These are phyloP conservation scores for Coccyzus lansbergi DNA, from an alignment of 2,797 vertebrate species.

Conservation along the genomic window DNA sequence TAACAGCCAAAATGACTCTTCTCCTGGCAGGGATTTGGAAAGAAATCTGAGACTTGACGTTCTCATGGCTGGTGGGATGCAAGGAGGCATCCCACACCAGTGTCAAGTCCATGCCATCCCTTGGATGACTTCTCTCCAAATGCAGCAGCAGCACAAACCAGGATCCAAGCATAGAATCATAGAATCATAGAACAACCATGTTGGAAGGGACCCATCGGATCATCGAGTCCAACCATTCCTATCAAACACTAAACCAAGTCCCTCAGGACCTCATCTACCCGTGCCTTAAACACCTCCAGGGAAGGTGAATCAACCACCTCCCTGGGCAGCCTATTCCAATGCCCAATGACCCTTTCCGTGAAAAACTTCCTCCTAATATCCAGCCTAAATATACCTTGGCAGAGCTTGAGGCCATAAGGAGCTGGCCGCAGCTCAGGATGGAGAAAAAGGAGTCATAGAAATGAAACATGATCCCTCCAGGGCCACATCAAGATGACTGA, in stretches of 20 bases:
- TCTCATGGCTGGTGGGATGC: not conserved
- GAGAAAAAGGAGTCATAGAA: not conserved
- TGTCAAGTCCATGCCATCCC: not conserved
- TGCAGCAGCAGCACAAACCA: not conserved
- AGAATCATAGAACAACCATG: too few relatives aligned
- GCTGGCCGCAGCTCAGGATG: not conserved
- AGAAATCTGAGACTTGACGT: not conserved
- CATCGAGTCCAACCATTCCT: too few relatives aligned
- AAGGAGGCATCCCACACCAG: not conserved
- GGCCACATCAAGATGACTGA: not conserved
- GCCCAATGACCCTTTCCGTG: too few relatives aligned
- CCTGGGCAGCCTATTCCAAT: too few relatives aligned
- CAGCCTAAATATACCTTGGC: too few relatives aligned
- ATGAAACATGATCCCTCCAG: not conserved
- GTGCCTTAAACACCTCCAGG: too few relatives aligned
- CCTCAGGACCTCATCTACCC: too few relatives aligned
- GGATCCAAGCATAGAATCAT: not conserved
- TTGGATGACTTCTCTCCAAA: not conserved
- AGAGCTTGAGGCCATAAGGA: too few relatives aligned
- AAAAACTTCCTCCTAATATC: too few relatives aligned
- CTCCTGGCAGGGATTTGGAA: not conserved
- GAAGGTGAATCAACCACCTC: too few relatives aligned
- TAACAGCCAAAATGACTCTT: not conserved
- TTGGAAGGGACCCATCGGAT: too few relatives aligned
- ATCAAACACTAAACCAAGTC: too few relatives aligned